These are phyloP conservation scores for Artibeus jamaicensis DNA, from an alignment of 2,797 vertebrate genomes.

Conservation along the genomic window DNA sequence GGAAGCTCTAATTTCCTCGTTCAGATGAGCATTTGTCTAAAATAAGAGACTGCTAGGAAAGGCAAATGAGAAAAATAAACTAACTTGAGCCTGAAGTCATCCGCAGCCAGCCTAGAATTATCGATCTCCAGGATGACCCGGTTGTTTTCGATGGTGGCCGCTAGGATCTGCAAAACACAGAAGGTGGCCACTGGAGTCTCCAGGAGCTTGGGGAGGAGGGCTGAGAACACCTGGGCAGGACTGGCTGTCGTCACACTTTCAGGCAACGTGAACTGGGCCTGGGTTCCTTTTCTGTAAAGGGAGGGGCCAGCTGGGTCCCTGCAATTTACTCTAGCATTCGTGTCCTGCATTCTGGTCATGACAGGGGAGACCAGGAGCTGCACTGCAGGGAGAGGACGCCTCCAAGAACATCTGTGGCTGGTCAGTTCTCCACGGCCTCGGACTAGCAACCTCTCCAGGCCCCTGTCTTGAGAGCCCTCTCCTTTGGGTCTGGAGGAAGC, in stretches of 20 bases:
- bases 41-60: background rate
- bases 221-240: background rate
- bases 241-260: background rate
- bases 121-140: constrained; percentile 86
- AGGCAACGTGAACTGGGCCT: background rate
- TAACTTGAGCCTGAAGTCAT: constrained; percentile 90
- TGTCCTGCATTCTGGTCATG: background rate
- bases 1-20: background rate
- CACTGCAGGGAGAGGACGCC: background rate
- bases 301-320: background rate
- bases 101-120: constrained; percentile 86
- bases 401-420: background rate
- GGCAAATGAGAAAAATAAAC: background rate
- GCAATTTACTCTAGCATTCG: background rate
- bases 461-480: background rate
- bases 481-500: background rate
- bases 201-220: background rate
- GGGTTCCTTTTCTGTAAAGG: background rate
- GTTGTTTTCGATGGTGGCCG: constrained; percentile 85
- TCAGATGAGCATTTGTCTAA: background rate
- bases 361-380: background rate
- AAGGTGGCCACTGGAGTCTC: background rate
- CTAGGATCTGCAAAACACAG: constrained; percentile 81
- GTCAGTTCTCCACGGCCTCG: background rate
- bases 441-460: too few species aligned